phyloP scores from a whole-genome alignment of 2,797 vertebrate genomes.

The Alca torda region DNA sequence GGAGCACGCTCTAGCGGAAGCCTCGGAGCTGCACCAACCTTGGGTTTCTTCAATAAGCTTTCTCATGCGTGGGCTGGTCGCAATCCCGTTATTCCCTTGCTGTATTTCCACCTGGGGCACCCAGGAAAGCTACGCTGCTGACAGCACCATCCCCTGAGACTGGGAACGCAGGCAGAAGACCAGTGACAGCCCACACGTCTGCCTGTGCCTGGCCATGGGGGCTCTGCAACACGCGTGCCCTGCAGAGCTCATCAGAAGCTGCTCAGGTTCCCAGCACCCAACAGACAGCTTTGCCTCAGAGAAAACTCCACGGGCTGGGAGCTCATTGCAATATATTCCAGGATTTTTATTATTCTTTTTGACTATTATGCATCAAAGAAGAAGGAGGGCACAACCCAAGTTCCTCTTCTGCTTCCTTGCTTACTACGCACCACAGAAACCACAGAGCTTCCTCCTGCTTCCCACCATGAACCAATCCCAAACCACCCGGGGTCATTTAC shows the following conservation, averaged over 20 bases:
- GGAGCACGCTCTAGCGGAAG: background rate
- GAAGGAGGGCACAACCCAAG: background rate
- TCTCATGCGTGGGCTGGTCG: background rate
- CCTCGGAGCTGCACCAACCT: background rate
- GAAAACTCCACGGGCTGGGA: background rate
- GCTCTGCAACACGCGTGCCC: accelerated
- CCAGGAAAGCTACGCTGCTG: background rate
- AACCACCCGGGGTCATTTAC: accelerated
- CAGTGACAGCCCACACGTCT: background rate
- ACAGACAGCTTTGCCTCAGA: background rate
- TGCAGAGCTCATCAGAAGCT: background rate
- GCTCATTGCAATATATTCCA: accelerated
- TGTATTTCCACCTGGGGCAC: background rate
- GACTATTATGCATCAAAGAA: background rate
- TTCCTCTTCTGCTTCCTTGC: background rate
- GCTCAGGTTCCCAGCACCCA: background rate
- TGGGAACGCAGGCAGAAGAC: background rate
- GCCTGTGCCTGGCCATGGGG: background rate
- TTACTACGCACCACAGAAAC: background rate
- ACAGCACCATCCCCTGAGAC: background rate
- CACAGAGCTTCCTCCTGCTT: background rate
- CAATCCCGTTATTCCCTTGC: background rate
- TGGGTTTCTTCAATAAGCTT: background rate
- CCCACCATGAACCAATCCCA: background rate
- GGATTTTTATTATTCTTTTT: background rate